Base-by-base conservation (phyloP, 2,113 vertebrate species). In the Paedocypris sp. region DNA sequence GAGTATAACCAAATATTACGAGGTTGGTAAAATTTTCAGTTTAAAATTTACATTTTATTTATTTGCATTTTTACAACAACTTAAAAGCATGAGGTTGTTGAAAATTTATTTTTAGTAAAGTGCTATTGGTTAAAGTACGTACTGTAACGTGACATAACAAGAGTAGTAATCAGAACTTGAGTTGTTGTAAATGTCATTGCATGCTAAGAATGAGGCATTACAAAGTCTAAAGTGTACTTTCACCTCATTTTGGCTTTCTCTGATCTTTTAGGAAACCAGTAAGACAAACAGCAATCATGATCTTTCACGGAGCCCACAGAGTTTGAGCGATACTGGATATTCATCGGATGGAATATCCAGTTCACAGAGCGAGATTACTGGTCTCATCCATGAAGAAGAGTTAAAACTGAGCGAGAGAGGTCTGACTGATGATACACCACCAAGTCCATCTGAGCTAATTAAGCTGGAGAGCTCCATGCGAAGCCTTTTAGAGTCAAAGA, bases 301-400 rank as follows among this genome's bases (percentile, higher is more conserved):
- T 71, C 80, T 91, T 64, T 95, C 93, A 41, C 90, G 92, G 52
- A 87, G 85, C 47, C 85, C 85, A 38, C 86, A 87, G 59, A 86
- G 86, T 63, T 78, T 86, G 39, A 87, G 86, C 59, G 86, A 87
- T 68, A 87, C 86, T 0, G 86, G 86, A n/a, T 87, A 87, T 73
- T 86, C 84, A 28, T 86, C 84, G 16, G 86, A 87, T 51, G 86
- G 86, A 32, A 85, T 87, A 68, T 98, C 95, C 51, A 97, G 93
- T 75, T 97, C 95, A 0, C 95, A 98, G 70, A 97, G 95, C 11
- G 95, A 98, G 82, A 97, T 97, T 75, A 95, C 91, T 0, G 92
- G 92, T 11, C 75, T 94, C 31, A 90, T 98, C 58, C 91, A 90
- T 71, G 93, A 98, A 65, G 95, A 97, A 48, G 90, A 87, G 64